Evolutionary conservation across 2,888 invertebrate species (phyloP).

Genomic region (Coremacera marginata): DNA sequence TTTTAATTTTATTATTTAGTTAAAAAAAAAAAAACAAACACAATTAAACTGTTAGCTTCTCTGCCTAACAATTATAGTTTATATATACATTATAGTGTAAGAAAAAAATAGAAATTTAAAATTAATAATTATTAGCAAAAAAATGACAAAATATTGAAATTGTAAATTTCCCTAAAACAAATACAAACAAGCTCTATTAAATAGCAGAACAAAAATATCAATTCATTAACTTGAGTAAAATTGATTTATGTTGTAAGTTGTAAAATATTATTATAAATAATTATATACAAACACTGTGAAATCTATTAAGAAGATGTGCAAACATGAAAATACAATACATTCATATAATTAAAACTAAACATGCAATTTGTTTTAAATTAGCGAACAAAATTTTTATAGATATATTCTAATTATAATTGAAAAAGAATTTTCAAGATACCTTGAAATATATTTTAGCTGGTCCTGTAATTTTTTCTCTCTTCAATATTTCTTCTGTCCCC

Average conservation of each 20-base stretch:
- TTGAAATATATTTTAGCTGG: no score
- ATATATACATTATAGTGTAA: not conserved
- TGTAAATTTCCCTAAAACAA: slow-evolving; percentile 21
- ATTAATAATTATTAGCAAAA: not conserved
- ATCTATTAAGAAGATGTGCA: slow-evolving; percentile 22
- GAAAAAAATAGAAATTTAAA: no score
- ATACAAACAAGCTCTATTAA: not conserved
- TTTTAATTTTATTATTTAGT: not conserved
- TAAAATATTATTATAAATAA: slow-evolving; percentile 27
- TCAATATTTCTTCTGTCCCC: no score
- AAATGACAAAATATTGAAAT: slow-evolving; percentile 18
- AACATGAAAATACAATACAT: slow-evolving; percentile 25
- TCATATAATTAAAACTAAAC: not conserved
- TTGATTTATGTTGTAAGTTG: slow-evolving; percentile 28
- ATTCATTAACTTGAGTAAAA: slow-evolving; percentile 17
- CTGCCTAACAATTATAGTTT: not conserved
- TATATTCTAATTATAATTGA: no score
- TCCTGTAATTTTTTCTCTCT: no score
- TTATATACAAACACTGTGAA: slow-evolving; percentile 14
- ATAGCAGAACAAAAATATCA: slow-evolving; percentile 2
- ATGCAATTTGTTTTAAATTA: no score
- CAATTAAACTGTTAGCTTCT: not conserved
- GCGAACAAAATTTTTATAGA: no score
- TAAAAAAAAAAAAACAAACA: not conserved
- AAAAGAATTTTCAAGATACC: no score